Conservation (phyloP, 2,888 invertebrate species). For the Arrhopalites spinosus region DNA sequence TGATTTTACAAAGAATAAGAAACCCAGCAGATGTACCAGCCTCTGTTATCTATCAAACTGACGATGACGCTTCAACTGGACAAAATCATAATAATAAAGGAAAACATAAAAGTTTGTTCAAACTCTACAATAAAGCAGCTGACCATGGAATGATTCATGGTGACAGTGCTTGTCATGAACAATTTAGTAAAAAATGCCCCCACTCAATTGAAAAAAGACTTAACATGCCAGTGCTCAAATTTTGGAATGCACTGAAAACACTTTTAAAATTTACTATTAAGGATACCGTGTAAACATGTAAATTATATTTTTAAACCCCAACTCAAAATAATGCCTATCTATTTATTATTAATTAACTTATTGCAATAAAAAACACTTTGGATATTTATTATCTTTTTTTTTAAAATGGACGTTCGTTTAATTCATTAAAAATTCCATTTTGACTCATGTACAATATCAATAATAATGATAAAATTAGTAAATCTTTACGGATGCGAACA, state of each 20-base stretch:
- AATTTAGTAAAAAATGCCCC: conserved; percentile 49
- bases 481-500: no score
- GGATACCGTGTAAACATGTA: conserved; percentile 34
- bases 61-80: not conserved
- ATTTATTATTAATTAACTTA: no score
- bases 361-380: no score
- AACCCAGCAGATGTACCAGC: conserved; percentile 44
- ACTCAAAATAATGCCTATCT: not conserved
- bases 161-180: conserved; percentile 42
- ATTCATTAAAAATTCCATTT: not conserved
- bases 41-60: conserved; percentile 22
- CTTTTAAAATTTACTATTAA: conserved; percentile 51
- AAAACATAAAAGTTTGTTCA: conserved; percentile 46
- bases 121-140: conserved; percentile 51
- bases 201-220: conserved; percentile 52
- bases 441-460: no score
- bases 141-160: conserved; percentile 50
- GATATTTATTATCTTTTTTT: no score
- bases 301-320: not conserved
- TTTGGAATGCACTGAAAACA: conserved; percentile 55
- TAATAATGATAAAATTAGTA: no score
- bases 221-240: conserved; percentile 56
- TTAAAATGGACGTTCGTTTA: not conserved
- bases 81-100: conserved; percentile 20
- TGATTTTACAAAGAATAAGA: conserved; percentile 51